These are phyloP conservation scores for Sprattus sprattus DNA, from an alignment of 2,113 vertebrate species.

Conservation along the genomic window DNA sequence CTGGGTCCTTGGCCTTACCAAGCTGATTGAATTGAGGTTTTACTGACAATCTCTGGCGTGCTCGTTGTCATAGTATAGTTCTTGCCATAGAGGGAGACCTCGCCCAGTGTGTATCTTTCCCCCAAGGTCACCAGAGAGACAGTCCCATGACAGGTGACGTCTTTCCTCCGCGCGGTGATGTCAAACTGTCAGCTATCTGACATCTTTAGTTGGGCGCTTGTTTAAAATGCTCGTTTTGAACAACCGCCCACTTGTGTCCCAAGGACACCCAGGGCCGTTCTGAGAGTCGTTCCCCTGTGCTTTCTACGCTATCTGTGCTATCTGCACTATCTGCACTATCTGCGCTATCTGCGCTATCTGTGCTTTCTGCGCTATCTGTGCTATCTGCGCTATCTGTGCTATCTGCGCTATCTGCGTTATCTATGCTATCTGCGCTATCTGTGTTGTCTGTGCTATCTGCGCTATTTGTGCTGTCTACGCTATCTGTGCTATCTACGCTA, in stretches of 20 bases:
- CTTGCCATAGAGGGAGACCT: neutral
- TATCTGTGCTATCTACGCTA: neutral
- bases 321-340: neutral
- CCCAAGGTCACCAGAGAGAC: neutral
- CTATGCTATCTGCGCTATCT: neutral
- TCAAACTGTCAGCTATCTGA: neutral
- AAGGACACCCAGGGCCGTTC: neutral
- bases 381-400: neutral
- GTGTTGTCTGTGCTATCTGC: neutral
- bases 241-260: neutral
- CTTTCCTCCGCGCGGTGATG: neutral
- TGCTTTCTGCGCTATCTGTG: neutral
- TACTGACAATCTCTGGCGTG: neutral
- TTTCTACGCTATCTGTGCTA: neutral
- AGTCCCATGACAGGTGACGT: neutral
- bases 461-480: neutral
- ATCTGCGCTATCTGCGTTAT: neutral
- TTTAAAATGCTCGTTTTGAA: neutral
- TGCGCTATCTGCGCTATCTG: neutral
- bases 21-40: conserved; percentile 3
- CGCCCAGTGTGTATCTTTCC: neutral
- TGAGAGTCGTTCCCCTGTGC: neutral
- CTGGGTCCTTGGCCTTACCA: neutral
- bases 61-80: neutral
- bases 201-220: neutral